Evolutionary conservation across 2,888 invertebrate genomes (phyloP).

Genomic region (Scaptomyza reducta): DNA sequence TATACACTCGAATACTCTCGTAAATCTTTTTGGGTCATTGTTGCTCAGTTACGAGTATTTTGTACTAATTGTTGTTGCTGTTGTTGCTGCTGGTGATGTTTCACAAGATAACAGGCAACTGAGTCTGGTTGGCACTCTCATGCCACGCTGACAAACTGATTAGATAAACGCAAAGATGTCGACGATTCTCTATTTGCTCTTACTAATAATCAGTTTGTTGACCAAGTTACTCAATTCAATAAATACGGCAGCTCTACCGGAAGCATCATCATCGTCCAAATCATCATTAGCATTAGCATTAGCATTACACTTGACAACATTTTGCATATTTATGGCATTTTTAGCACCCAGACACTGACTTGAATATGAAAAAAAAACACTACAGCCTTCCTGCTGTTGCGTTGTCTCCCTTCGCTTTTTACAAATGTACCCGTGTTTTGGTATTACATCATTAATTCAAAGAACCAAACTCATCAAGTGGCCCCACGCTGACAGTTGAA

Average conservation of each 20-base stretch:
- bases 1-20: conserved; percentile 44
- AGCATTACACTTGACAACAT: conserved; percentile 20
- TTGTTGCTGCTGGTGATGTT: conserved; percentile 31
- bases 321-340: conserved; percentile 56
- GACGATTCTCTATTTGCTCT: not conserved
- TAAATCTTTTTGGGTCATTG: conserved; percentile 63
- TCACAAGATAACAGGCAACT: conserved; percentile 25
- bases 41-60: conserved; percentile 42
- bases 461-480: conserved; percentile 67
- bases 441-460: conserved; percentile 75
- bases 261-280: conserved; percentile 7
- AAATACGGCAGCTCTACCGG: conserved; percentile 28
- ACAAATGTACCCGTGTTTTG: conserved; percentile 11
- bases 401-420: not conserved
- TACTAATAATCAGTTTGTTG: conserved; percentile 27
- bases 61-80: conserved; percentile 48
- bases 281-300: conserved; percentile 13
- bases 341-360: conserved; percentile 12
- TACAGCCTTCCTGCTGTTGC: not conserved
- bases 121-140: conserved; percentile 27
- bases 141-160: conserved; percentile 19
- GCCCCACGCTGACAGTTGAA: conserved; percentile 51
- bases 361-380: not conserved
- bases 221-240: conserved; percentile 45
- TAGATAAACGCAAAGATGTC: conserved; percentile 48